These are phyloP conservation scores for Ophion costatus DNA, from an alignment of 2,888 invertebrate species.

Conservation along the genomic window DNA sequence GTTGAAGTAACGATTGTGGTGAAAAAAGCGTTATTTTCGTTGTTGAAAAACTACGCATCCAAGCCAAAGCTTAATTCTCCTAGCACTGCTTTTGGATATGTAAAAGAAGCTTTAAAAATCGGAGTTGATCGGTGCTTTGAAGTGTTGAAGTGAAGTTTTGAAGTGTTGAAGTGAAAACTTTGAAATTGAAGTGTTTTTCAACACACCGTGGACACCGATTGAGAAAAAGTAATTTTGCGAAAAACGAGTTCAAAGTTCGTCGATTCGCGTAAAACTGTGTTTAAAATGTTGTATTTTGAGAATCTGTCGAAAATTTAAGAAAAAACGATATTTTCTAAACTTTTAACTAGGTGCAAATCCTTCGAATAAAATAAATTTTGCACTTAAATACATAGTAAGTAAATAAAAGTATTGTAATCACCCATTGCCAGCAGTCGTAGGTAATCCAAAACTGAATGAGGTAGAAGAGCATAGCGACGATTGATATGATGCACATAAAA, in stretches of 20 bases:
- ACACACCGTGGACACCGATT: background rate
- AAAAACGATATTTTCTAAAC: background rate
- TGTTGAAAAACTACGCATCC: no score
- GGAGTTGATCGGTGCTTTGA: background rate
- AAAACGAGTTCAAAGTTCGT: no score
- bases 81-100: no score
- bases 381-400: background rate
- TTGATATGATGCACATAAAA: constrained; percentile 76
- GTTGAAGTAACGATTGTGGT: no score
- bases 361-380: background rate
- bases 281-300: no score
- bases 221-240: background rate
- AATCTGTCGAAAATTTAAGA: background rate
- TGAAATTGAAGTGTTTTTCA: background rate
- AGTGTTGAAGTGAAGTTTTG: no score
- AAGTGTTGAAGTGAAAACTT: no score
- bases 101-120: background rate
- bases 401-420: constrained; percentile 54
- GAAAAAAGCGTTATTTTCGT: no score
- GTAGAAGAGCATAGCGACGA: constrained; percentile 78
- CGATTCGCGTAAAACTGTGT: no score
- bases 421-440: constrained; percentile 75
- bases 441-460: constrained; percentile 77
- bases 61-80: no score
- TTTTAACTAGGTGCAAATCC: background rate